These are phyloP conservation scores for Halichondria panicea DNA, from an alignment of 37 sponge, comb jelly and placozoan genomes.

Conservation along the genomic window DNA sequence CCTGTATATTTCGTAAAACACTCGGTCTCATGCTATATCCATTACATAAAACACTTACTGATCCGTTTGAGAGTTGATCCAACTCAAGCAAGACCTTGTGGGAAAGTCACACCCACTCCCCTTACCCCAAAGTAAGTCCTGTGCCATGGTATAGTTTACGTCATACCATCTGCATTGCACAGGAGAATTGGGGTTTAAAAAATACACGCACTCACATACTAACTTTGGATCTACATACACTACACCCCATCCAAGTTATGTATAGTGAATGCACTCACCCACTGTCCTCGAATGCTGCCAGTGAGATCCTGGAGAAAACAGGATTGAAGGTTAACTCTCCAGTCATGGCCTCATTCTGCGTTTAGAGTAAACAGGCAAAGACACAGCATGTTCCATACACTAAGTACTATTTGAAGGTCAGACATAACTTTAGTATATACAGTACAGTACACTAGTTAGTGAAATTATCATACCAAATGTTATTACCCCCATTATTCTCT, in stretches of 20 bases:
- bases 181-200: background rate
- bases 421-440: background rate
- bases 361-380: background rate
- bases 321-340: conserved; percentile 70
- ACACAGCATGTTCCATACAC: background rate
- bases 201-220: too few species aligned
- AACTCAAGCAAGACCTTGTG: conserved; percentile 42
- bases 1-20: background rate
- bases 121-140: conserved; percentile 53
- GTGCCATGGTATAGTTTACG: conserved; percentile 61
- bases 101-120: conserved; percentile 59
- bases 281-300: conserved; percentile 74
- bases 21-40: background rate
- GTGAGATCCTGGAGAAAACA: conserved; percentile 63
- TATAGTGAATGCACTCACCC: too few species aligned
- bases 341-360: conserved; percentile 88
- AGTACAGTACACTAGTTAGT: background rate
- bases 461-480: background rate
- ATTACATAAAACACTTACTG: conserved; percentile 8
- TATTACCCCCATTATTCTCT: conserved; percentile 68
- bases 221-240: too few species aligned
- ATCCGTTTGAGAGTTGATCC: conserved; percentile 6
- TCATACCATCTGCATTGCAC: conserved; percentile 71
- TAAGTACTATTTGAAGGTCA: background rate
- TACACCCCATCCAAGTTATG: too few species aligned